These are phyloP conservation scores for Neostethus bicornis DNA, from an alignment of 2,797 vertebrate genomes.

Conservation along the genomic window DNA sequence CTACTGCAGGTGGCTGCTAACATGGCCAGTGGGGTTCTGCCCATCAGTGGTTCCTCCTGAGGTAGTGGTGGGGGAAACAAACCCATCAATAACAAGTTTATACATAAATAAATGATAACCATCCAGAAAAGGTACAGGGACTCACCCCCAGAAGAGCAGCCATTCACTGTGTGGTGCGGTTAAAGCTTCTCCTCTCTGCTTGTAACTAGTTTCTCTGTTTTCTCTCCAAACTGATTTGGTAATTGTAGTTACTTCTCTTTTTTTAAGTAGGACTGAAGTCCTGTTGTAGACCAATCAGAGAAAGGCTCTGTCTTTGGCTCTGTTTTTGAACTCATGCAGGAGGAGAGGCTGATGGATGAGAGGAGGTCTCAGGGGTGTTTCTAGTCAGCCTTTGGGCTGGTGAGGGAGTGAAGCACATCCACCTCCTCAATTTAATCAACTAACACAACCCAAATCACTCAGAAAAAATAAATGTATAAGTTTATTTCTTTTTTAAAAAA, in stretches of 20 bases:
- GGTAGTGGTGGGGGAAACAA: slow-evolving; percentile 6
- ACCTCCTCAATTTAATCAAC: slow-evolving; percentile 62
- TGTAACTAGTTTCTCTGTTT: slow-evolving; percentile 30
- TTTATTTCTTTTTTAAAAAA: slow-evolving; percentile 12
- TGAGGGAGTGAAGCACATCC: slow-evolving; percentile 60
- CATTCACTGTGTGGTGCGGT: slow-evolving; percentile 75
- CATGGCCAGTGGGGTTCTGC: slow-evolving; percentile 95
- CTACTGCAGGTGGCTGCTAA: slow-evolving; percentile 94
- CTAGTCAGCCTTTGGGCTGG: slow-evolving; percentile 59
- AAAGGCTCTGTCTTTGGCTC: slow-evolving; percentile 23
- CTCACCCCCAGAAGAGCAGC: slow-evolving; percentile 97
- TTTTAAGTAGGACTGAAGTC: slow-evolving; percentile 89
- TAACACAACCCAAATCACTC: slow-evolving; percentile 55
- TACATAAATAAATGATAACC: no score
- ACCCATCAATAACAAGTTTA: neutral
- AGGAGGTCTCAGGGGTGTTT: slow-evolving; percentile 59
- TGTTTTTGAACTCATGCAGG: slow-evolving; percentile 25
- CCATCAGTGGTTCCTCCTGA: slow-evolving; percentile 93
- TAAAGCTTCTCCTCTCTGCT: slow-evolving; percentile 1
- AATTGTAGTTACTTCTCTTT: slow-evolving; percentile 86
- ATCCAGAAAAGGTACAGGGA: slow-evolving; percentile 30
- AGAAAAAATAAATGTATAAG: slow-evolving; percentile 19
- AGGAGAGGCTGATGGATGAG: slow-evolving; percentile 60
- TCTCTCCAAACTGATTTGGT: slow-evolving; percentile 78
- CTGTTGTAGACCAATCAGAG: slow-evolving; percentile 88